phyloP scores from a whole-genome alignment of 2,113 vertebrate genomes.

The Anarhynchus alexandrinus region DNA sequence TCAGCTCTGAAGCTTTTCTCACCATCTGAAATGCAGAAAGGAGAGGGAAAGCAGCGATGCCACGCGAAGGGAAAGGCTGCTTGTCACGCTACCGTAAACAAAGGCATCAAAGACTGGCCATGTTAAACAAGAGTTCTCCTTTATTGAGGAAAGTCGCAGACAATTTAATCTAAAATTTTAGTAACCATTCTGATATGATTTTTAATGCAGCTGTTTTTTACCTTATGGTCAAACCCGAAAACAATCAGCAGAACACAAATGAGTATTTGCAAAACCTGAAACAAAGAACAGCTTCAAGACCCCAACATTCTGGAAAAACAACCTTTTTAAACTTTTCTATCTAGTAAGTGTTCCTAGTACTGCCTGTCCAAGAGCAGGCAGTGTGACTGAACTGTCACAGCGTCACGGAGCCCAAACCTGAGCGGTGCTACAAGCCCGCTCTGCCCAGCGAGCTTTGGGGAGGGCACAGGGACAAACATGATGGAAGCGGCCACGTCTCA shows the following conservation, averaged over 20 bases:
- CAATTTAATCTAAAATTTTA: neutral
- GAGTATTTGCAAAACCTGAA: neutral
- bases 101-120: neutral
- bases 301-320: neutral
- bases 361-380: neutral
- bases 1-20: neutral
- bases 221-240: neutral
- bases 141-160: neutral
- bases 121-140: neutral
- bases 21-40: neutral
- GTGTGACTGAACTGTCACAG: neutral
- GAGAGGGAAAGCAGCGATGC: neutral
- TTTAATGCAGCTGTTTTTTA: neutral
- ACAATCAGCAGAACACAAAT: neutral
- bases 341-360: neutral
- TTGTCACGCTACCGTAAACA: neutral
- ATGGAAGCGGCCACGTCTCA: neutral
- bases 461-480: rapidly evolving
- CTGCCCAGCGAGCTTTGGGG: neutral
- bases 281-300: neutral
- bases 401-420: neutral
- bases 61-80: neutral
- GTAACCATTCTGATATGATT: neutral
- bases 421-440: neutral
- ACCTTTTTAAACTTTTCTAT: neutral